Base-by-base conservation (phyloP, 1,140 invertebrate species). In the Diplogasteroides magnus region DNA sequence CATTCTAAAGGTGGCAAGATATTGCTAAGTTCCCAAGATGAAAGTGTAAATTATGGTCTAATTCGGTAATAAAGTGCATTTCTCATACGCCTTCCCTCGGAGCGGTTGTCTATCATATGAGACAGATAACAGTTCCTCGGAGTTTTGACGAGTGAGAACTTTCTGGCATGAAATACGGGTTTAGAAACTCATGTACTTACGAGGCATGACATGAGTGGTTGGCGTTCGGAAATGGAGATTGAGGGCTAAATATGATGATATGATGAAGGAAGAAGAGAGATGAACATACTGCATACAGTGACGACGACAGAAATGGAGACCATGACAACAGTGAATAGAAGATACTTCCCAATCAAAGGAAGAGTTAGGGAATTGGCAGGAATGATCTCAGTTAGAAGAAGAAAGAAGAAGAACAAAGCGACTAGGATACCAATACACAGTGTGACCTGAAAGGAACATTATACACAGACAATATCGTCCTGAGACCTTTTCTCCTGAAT, bases 271-370 rank as follows among this genome's bases (percentile, higher is more conserved):
- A 2, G 56, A 56, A 59, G 32, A 58, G 25, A 6, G 32, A 58
- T 26, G 64, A 78, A n/a, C 78, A 68, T 62, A 80, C 78, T 67
- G 28, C 97, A 90, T 69, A 99, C 94, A 27, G 96, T 98, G 73
- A 97, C 93, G 84, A 95, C 94, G 85, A 97, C 97, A 28, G 94
- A 97, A 48, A 97, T 86, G 57, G 95, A 98, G 67, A 98, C 95
- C 73, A 98, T 89, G 79, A 98, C 96, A 94, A 98, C 97, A 63
- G 97, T 97, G 84, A 99, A 99, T 82, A 98, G 88, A 57, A 99
- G 88, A 87, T 98, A 99, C 87, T 98, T 98, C 69, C 96, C 95
- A 48, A 83, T 77, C 11, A 99, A 87, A 23, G 96, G 96, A 31
- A 99, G 92, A 37, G 96, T 94, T 71, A 98, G 86, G n/a, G 93